A percentile compares a stretch with the other conserved stretches of the same genome.
phyloP scores from a whole-genome alignment of 2,797 vertebrate species.

The Sebastes trivittatus region DNA sequence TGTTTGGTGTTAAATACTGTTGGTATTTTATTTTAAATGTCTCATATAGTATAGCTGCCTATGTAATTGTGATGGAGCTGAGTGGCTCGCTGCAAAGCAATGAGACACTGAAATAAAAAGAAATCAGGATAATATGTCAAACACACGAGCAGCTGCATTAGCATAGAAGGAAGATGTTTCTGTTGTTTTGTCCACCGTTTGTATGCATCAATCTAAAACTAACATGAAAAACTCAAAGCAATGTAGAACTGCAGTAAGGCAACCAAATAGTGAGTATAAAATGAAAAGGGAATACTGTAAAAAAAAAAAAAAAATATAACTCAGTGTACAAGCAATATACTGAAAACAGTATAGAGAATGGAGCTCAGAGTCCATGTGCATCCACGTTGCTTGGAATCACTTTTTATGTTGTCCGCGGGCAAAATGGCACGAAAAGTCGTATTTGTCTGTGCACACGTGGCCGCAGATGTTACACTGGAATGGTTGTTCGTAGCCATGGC shows the following conservation, averaged over 20 bases:
- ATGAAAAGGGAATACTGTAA: neutral
- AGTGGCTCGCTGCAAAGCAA: neutral
- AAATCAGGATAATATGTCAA: neutral
- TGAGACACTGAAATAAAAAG: neutral
- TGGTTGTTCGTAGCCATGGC: constrained; percentile 94
- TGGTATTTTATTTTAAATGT: neutral
- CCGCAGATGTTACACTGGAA: constrained; percentile 99
- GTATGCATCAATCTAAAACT: neutral
- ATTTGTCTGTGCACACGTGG: constrained; percentile 93
- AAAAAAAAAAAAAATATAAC: neutral
- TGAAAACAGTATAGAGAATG: neutral
- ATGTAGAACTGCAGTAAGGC: neutral
- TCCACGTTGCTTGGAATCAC: constrained; percentile 55
- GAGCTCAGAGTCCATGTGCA: neutral
- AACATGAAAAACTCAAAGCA: neutral
- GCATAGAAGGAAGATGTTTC: neutral
- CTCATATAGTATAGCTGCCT: neutral
- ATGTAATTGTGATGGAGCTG: neutral
- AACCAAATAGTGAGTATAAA: constrained; percentile 4
- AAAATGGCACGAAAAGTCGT: constrained; percentile 98
- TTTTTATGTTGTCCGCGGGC: constrained; percentile 96
- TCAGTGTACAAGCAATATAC: neutral
- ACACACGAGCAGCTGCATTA: neutral
- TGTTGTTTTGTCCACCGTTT: neutral
- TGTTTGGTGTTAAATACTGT: constrained; percentile 17